Evolutionary conservation across 2,888 invertebrate species (phyloP).

Genomic region (Xestia c-nigrum): DNA sequence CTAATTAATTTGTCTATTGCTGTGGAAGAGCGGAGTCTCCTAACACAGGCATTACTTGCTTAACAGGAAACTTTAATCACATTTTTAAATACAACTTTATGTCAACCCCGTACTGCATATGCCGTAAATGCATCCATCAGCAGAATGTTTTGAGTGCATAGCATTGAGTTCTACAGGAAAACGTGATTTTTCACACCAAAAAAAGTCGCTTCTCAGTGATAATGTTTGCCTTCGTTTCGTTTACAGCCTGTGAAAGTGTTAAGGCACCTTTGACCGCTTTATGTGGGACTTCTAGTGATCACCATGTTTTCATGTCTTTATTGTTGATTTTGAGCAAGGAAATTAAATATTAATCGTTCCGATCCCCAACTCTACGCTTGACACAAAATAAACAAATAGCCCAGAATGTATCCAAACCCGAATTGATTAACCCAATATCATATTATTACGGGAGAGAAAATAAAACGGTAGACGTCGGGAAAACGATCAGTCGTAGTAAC

Average conservation of each 20-base stretch:
- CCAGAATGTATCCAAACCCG: not conserved
- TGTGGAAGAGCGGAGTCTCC: too few relatives aligned
- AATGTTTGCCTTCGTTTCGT: too few relatives aligned
- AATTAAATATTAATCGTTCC: not conserved
- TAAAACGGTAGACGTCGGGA: slow-evolving; percentile 21
- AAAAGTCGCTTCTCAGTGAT: too few relatives aligned
- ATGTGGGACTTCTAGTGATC: not conserved
- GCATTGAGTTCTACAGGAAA: too few relatives aligned
- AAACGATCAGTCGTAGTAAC: slow-evolving; percentile 3
- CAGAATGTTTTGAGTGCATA: too few relatives aligned
- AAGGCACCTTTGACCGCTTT: not conserved
- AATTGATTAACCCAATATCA: slow-evolving; percentile 48
- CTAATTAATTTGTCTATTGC: too few relatives aligned
- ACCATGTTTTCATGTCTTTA: not conserved
- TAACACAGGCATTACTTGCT: too few relatives aligned
- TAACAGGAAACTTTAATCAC: too few relatives aligned
- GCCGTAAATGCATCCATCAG: too few relatives aligned
- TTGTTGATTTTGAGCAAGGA: not conserved
- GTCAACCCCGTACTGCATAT: too few relatives aligned
- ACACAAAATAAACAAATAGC: slow-evolving; percentile 18
- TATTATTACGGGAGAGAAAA: slow-evolving; percentile 25
- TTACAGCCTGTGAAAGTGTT: not conserved
- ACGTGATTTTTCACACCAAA: too few relatives aligned
- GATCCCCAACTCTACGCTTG: not conserved
- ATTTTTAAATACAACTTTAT: too few relatives aligned